These are phyloP conservation scores for Tapera naevia DNA, from an alignment of 2,797 vertebrate genomes.

Conservation along the genomic window DNA sequence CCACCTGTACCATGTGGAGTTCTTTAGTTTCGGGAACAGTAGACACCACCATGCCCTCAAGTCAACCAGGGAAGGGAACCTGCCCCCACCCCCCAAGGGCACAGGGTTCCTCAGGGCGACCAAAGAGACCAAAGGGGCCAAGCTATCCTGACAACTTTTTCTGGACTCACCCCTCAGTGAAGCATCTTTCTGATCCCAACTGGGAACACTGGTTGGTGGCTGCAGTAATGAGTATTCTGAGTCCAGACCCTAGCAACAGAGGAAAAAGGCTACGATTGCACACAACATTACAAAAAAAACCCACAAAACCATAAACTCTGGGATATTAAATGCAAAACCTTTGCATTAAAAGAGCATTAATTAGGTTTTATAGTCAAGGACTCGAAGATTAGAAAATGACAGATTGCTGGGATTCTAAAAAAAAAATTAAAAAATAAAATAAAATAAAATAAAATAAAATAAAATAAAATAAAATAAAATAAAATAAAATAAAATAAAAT, in stretches of 20 bases:
- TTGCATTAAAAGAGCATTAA: background rate
- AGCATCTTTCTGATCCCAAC: background rate
- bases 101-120: background rate
- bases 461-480: no score
- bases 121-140: rapidly evolving
- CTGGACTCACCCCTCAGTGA: background rate
- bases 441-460: no score
- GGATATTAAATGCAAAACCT: background rate
- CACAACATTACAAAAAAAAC: background rate
- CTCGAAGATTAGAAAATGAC: background rate
- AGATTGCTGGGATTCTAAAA: background rate
- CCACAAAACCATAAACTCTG: background rate
- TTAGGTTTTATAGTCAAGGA: background rate
- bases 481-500: no score
- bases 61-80: background rate
- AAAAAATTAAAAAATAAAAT: no score
- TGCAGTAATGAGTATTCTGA: background rate
- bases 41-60: background rate
- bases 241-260: background rate
- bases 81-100: no score
- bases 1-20: background rate
- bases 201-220: background rate
- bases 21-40: background rate
- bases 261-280: background rate
- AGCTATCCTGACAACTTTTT: rapidly evolving